Conservation (phyloP, 2,113 vertebrate genomes). For the Macquaria ambigua region DNA sequence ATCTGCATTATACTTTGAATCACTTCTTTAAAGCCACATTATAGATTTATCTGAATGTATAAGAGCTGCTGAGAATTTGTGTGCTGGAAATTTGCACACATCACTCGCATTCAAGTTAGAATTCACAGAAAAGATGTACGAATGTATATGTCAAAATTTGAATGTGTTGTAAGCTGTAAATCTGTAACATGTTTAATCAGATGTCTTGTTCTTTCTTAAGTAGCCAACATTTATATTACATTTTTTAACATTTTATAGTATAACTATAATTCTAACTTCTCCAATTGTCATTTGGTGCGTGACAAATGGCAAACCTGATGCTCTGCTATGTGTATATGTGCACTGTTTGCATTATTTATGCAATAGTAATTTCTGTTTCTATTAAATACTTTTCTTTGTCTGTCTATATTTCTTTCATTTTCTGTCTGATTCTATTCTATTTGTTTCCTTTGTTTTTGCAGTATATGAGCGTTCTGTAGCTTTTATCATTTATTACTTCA, state of each 20-base stretch:
- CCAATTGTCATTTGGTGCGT: neutral
- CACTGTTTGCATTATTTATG: neutral
- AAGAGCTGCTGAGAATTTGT: constrained; percentile 40
- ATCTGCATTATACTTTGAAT: constrained; percentile 15
- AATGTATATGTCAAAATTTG: neutral
- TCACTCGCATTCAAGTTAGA: constrained; percentile 5
- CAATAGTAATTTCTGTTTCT: neutral
- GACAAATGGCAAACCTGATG: neutral
- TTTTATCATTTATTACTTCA: constrained; percentile 1
- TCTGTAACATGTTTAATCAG: neutral
- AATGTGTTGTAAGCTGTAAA: too few relatives aligned
- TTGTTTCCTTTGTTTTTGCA: neutral
- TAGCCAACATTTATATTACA: neutral
- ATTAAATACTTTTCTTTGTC: neutral
- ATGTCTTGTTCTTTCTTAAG: neutral
- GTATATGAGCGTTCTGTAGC: neutral
- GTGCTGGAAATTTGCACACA: constrained; percentile 7
- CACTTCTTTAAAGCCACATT: constrained; percentile 7
- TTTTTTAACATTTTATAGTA: too few relatives aligned
- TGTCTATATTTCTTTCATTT: neutral
- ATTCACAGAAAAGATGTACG: constrained; percentile 16
- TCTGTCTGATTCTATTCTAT: neutral
- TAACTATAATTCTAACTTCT: neutral
- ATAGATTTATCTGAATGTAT: constrained; percentile 21
- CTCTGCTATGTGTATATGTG: neutral